Percentiles rank a stretch among this genome's conserved stretches.
Evolutionary conservation across 2,797 vertebrate genomes (phyloP).

Genomic region (Galagoides demidoff): DNA sequence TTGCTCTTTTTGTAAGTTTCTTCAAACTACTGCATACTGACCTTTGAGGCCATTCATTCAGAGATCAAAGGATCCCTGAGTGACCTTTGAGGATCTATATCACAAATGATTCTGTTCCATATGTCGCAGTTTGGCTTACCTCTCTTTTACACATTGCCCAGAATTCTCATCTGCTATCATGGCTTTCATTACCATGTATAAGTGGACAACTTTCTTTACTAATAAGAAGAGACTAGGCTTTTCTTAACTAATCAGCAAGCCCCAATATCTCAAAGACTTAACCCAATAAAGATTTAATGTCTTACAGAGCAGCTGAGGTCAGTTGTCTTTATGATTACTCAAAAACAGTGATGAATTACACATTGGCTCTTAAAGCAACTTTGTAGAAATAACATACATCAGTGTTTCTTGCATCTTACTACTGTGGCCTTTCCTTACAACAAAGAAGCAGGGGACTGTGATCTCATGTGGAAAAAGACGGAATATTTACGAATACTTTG

Average conservation of each 20-base stretch:
- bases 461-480: not conserved
- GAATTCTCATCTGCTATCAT: not conserved
- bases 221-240: not conserved
- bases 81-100: not conserved
- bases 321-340: not conserved
- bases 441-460: not conserved
- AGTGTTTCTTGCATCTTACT: not conserved
- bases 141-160: not conserved
- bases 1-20: not conserved
- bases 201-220: not conserved
- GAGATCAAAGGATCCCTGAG: too few relatives aligned
- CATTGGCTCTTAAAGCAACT: not conserved
- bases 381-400: not conserved
- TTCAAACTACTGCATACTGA: not conserved
- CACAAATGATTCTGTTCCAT: not conserved
- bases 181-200: not conserved
- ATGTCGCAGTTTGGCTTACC: not conserved
- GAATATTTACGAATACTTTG: not conserved
- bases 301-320: not conserved
- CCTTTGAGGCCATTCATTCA: not conserved
- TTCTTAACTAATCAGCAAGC: not conserved
- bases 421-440: not conserved
- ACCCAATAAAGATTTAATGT: not conserved
- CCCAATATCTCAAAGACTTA: not conserved
- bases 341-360: not conserved